Conservation (phyloP, 35 echinoderm and acorn worm genomes). For the Stichopus chloronotus region DNA sequence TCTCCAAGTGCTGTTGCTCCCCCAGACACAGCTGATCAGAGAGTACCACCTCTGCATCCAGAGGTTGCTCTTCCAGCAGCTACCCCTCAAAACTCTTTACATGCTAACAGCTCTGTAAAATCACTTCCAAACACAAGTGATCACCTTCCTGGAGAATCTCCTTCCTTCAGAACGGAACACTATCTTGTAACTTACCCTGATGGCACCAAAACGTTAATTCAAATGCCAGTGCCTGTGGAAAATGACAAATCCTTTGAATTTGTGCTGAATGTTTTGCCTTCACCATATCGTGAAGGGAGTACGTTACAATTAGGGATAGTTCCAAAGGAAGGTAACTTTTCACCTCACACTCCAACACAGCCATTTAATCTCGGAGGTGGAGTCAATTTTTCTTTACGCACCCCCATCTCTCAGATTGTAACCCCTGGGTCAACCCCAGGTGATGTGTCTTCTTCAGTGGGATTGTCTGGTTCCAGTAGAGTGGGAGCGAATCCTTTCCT, state of each 20-base stretch:
- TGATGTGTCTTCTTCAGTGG: not conserved
- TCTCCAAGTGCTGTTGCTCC: not conserved
- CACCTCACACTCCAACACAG: not conserved
- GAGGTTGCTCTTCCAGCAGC: not conserved
- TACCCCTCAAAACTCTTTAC: not conserved
- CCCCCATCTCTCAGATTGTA: not conserved
- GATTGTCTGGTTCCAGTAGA: not conserved
- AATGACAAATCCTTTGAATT: slow-evolving; percentile 38
- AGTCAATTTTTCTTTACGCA: not conserved
- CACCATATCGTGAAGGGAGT: slow-evolving; percentile 1
- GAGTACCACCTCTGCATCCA: slow-evolving; percentile 39
- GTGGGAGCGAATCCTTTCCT: not conserved
- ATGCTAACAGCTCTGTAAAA: not conserved
- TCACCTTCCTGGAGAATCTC: not conserved
- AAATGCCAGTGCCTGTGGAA: slow-evolving; percentile 20
- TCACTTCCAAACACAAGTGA: not conserved
- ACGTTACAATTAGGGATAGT: slow-evolving; percentile 27
- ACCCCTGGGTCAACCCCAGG: not conserved
- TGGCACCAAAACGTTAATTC: slow-evolving; percentile 40
- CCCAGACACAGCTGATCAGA: not conserved
- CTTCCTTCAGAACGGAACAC: slow-evolving; percentile 7
- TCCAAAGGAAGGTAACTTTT: slow-evolving; percentile 2
- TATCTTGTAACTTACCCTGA: slow-evolving; percentile 43
- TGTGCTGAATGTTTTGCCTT: slow-evolving; percentile 33
- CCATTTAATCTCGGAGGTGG: not conserved